phyloP scores from a whole-genome alignment of 1,140 invertebrate genomes.

The Neodiprion lecontei region DNA sequence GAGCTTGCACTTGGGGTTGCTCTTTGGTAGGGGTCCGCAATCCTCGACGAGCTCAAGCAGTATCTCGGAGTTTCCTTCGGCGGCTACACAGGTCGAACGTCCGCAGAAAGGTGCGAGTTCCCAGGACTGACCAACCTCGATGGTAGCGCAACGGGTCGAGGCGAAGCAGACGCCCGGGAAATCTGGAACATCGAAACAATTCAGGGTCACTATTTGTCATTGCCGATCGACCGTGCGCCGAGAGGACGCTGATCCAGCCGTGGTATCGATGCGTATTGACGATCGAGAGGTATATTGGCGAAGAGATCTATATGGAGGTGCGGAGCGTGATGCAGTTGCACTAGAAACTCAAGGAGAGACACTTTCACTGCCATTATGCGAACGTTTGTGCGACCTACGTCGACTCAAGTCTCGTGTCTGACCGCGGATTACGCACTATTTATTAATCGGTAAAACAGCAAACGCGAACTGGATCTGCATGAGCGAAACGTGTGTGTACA shows the following conservation, averaged over 20 bases:
- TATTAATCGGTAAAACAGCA: no score
- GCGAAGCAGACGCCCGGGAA: constrained; percentile 90
- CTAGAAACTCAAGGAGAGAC: constrained; percentile 58
- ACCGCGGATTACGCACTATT: background rate
- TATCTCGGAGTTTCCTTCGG: constrained; percentile 73
- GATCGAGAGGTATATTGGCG: background rate
- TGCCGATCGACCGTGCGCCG: no score
- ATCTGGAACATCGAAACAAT: constrained; percentile 66
- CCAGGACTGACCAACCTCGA: constrained; percentile 84
- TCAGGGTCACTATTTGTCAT: no score
- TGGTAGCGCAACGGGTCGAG: constrained; percentile 85
- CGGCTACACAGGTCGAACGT: constrained; percentile 81
- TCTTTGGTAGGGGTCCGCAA: constrained; percentile 83
- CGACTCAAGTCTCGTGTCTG: background rate
- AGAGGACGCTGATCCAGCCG: no score
- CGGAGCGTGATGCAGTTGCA: constrained; percentile 28
- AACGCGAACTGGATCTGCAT: no score
- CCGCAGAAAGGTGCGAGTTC: constrained; percentile 87
- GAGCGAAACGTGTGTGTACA: no score
- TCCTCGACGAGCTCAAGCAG: constrained; percentile 86
- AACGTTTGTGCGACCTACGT: constrained; percentile 30
- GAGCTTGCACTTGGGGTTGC: constrained; percentile 87
- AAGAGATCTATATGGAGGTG: background rate
- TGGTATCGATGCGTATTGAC: no score
- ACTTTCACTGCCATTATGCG: constrained; percentile 55